These are phyloP conservation scores for Sebastes nivosus DNA, from an alignment of 2,797 vertebrate genomes.

Conservation along the genomic window DNA sequence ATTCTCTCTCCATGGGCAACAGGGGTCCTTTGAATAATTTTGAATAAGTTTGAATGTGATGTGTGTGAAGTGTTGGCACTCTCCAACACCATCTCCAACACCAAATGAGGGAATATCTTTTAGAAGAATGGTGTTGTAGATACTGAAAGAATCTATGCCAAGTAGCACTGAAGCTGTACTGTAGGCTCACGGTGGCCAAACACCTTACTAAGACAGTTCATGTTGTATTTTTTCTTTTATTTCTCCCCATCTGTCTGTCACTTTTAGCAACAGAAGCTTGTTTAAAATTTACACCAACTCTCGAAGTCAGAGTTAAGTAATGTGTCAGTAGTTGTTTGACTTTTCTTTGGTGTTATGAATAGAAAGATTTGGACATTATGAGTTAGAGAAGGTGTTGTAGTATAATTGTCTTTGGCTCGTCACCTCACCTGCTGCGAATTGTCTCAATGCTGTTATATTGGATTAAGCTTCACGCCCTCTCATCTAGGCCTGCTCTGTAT, in stretches of 20 bases:
- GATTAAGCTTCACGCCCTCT: slow-evolving; percentile 2
- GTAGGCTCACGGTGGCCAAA: not conserved
- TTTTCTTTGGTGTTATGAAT: not conserved
- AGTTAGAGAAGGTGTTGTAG: not conserved
- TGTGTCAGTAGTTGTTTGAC: not conserved
- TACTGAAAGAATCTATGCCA: not conserved
- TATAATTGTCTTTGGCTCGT: not conserved
- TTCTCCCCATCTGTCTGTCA: not conserved
- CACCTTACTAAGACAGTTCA: no score
- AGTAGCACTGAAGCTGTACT: not conserved
- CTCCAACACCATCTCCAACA: not conserved
- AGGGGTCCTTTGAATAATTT: not conserved
- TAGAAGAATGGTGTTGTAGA: not conserved
- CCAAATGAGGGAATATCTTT: not conserved
- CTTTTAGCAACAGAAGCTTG: not conserved
- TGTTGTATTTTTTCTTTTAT: not conserved
- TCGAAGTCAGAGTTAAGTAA: not conserved
- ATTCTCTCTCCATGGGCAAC: not conserved
- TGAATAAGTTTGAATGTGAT: not conserved
- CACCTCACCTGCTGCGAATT: slow-evolving; percentile 2
- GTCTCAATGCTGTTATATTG: not conserved
- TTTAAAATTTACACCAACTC: not conserved
- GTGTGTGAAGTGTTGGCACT: not conserved
- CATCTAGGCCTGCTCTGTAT: not conserved
- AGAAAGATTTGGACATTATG: not conserved